Evolutionary conservation across 2,797 vertebrate genomes (phyloP), one percentile per base, ranked within the genome.

Genomic region (Mallotus villosus): DNA sequence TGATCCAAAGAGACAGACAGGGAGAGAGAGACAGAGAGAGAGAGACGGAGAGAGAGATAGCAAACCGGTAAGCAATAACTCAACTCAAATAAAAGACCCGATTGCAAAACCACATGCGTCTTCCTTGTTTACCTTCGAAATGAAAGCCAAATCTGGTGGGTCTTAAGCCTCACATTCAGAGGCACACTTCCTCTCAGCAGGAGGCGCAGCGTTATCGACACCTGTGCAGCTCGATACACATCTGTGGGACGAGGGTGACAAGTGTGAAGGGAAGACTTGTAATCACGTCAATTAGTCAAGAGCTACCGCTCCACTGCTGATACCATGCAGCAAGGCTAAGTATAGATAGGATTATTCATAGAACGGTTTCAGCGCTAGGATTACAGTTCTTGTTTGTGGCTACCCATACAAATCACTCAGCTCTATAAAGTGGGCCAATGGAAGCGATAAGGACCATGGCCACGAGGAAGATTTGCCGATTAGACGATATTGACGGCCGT

Each of bases 61-160:
- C 9, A 17, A 34, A 32, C 27, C 0, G n/a, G 29, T 46, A 63
- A 8, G 27, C 16, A 19, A 32, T 34, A 63, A 7, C 17, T 1
- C n/a, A 64, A 21, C 34, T 46, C 34, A 46, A 41, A 17, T 29
- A 55, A 53, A 21, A 14, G 24, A 29, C 46, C n/a, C 1, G 22
- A 68, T 34, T n/a, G 27, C 51, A 22, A 55, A 51, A 49, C 63
- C 41, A 51, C 22, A 34, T 57, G 51, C 24, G 25, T 55, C 14
- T 67, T 29, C 6, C 27, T 34, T 51, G 51, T 57, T 67, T 67
- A 67, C 51, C 12, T 22, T 51, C 65, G 27, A 22, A 59, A 21
- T 41, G 32, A 21, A 6, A 34, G 55, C 41, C n/a, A 34, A 64
- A 57, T 12, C 11, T 29, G 55, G 29, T 34, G 22, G 64, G 49